A percentile compares a stretch with the other conserved stretches of the same genome.
Evolutionary conservation across 1,140 invertebrate genomes (phyloP).

Genomic region (Solen grandis): DNA sequence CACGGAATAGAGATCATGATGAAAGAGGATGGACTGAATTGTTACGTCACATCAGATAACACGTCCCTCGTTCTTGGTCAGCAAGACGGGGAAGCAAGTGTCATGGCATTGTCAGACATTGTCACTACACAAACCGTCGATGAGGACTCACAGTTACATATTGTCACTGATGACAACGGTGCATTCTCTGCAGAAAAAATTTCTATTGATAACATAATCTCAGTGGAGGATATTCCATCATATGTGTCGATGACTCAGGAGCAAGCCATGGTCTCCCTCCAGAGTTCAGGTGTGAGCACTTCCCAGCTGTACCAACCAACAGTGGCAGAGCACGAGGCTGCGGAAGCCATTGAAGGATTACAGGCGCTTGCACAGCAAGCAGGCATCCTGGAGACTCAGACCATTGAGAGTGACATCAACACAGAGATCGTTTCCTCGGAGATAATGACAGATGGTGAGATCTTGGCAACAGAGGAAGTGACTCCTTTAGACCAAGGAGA

Average conservation of each 20-base stretch:
- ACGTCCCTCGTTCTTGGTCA: conserved; percentile 21
- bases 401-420: conserved; percentile 56
- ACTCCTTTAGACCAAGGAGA: conserved; percentile 22
- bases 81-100: conserved; percentile 42
- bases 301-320: no score
- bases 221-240: conserved; percentile 38
- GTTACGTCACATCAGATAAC: conserved; percentile 63
- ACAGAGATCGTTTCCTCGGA: conserved; percentile 51
- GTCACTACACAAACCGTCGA: conserved; percentile 61
- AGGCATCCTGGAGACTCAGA: conserved; percentile 61
- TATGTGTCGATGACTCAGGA: conserved; percentile 3
- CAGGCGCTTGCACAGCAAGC: conserved; percentile 75
- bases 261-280: background rate
- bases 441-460: conserved; percentile 28
- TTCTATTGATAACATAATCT: conserved; percentile 46
- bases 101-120: conserved; percentile 67
- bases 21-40: conserved; percentile 75
- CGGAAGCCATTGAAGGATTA: conserved; percentile 76
- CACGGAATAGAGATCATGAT: conserved; percentile 77
- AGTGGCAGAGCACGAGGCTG: conserved; percentile 68
- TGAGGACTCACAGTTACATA: conserved; percentile 56
- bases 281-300: background rate
- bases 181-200: conserved; percentile 50
- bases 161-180: conserved; percentile 54
- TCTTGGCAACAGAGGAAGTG: conserved; percentile 13